These are phyloP conservation scores for Erebia epiphron DNA, from an alignment of 2,888 invertebrate species.

Conservation along the genomic window DNA sequence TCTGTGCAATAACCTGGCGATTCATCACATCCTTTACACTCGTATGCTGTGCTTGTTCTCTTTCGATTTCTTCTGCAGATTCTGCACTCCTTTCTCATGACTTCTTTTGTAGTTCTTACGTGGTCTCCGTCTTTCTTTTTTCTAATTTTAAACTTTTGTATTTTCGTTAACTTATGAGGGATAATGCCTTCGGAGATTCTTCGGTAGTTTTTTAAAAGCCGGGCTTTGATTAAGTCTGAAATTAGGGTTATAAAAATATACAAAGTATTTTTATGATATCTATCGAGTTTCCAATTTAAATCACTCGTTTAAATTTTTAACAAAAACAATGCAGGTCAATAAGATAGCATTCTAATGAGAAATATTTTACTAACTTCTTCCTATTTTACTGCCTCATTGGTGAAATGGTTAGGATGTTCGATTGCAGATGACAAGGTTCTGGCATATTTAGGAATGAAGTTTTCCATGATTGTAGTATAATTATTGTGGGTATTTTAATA, in stretches of 20 bases:
- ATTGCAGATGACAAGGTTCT: too few species aligned
- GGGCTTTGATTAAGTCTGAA: background rate
- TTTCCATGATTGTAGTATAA: too few species aligned
- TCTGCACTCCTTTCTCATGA: background rate
- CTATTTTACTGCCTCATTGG: too few species aligned
- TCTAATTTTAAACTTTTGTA: background rate
- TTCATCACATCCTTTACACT: background rate
- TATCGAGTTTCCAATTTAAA: background rate
- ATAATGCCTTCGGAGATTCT: background rate
- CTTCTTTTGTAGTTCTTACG: background rate
- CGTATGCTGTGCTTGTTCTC: background rate
- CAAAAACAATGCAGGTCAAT: too few species aligned
- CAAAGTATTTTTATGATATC: too few species aligned
- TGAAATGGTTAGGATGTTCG: too few species aligned
- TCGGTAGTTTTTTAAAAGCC: background rate
- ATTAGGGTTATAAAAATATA: background rate
- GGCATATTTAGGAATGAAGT: too few species aligned
- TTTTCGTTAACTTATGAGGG: background rate
- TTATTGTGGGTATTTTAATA: too few species aligned
- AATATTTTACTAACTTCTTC: too few species aligned
- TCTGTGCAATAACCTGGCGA: background rate
- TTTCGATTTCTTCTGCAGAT: background rate
- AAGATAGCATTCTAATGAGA: too few species aligned
- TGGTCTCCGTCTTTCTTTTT: background rate
- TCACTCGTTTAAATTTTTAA: background rate